Base-by-base conservation (phyloP, 2,888 invertebrate species). In the Galeopsomyia nigrocyanea region DNA sequence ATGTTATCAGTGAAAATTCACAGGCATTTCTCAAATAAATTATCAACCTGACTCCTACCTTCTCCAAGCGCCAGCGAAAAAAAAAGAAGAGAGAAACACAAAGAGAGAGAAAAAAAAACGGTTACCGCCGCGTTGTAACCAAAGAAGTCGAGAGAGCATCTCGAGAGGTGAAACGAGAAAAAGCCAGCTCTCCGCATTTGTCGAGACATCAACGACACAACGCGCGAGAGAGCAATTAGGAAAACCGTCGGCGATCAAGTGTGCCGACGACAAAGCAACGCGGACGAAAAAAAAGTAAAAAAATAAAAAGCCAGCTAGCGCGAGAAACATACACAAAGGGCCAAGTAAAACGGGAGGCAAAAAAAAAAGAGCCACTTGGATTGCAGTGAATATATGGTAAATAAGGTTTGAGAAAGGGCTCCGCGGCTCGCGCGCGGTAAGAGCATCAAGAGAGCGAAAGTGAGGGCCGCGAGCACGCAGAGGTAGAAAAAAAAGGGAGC, bases 381-480 rank as follows among this genome's bases (percentile, higher is more conserved):
- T 79, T 79, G 76, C 78, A 68, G 55, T 57, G 75, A 76, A 77
- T 77, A 77, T 77, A 78, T 77, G 79, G 77, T 77, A 79, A 78
- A 78, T 77, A 79, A 78, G 68, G 77, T 78, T 76, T 77, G 67
- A 70, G 73, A 75, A 75, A 78, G 56, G 76, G 76, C 75, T 55
- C 26, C 56, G 26, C 57, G 69, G 66, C n/a, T 21, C 47, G 17
- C 56, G 46, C 26, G n/a, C 49, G 66, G 58, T 58, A 60, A 67
- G 51, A 51, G 60, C 67, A 46, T 67, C 58, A 57, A 57, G 65
- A 56, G 65, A 55, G 55, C 14, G n/a, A 50, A 6, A 61, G 61
- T 13, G 50, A 60, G 26, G 26, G 26, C 26, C 26, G 26, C 26
- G 26, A 2, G 26, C 5, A 26, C 26, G 26, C 26, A 26, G 26